These are phyloP conservation scores for Drosophila elegans DNA, from an alignment of 1,140 invertebrate species.

Conservation along the genomic window DNA sequence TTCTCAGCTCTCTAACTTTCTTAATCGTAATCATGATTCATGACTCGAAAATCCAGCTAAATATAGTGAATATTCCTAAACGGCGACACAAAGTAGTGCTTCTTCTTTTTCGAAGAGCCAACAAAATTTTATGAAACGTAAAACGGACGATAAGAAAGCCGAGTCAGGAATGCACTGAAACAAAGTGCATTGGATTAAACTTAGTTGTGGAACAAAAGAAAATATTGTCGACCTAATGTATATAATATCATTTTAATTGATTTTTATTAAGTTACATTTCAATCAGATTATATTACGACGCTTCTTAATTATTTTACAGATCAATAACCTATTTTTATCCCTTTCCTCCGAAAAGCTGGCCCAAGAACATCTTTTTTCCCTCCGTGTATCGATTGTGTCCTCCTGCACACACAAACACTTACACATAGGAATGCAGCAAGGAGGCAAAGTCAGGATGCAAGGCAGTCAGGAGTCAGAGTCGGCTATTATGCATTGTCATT, in stretches of 20 bases:
- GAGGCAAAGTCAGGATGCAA: constrained; percentile 50
- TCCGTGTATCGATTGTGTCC: constrained; percentile 48
- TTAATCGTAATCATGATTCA: constrained; percentile 38
- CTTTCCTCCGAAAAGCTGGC: too few species aligned
- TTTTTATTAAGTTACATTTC: too few species aligned
- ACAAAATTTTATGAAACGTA: constrained; percentile 84
- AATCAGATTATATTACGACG: too few species aligned
- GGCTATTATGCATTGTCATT: constrained; percentile 77
- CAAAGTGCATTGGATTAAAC: constrained; percentile 1
- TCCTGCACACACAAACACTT: constrained; percentile 23
- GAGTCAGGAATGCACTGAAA: constrained; percentile 24
- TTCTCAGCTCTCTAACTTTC: constrained; percentile 5
- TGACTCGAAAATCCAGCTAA: constrained; percentile 43
- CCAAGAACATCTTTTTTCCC: not conserved
- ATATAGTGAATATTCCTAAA: constrained; percentile 46
- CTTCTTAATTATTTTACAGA: too few species aligned
- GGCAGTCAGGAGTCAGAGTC: constrained; percentile 54
- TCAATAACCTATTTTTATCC: too few species aligned
- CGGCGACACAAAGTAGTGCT: constrained; percentile 22
- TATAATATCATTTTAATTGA: too few species aligned
- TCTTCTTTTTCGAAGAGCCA: constrained; percentile 57
- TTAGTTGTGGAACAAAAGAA: not conserved
- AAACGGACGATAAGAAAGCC: constrained; percentile 74
- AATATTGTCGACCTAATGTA: not conserved
- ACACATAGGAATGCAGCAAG: constrained; percentile 25